Evolutionary conservation across 1,140 invertebrate genomes (phyloP), one percentile per base, ranked within the genome.

Genomic region (Calosoma granatense): DNA sequence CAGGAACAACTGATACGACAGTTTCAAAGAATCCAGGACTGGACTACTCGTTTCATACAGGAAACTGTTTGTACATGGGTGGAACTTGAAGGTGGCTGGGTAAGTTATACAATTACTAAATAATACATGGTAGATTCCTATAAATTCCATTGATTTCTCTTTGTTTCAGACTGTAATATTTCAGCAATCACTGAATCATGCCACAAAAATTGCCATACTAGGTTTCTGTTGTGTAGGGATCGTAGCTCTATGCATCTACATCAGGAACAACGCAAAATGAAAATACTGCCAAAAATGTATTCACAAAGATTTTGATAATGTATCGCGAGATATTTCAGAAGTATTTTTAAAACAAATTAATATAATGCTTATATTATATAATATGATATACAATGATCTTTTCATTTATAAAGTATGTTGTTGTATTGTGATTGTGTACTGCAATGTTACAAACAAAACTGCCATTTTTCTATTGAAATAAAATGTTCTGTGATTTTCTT

Each of bases 61-160:
- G 54, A 55, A 19, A 55, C 15, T 20, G 22, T 55, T 55, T 39
- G 22, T 12, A 6, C n/a, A 9, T 55, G 54, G 54, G 36, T 55
- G 1, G n/a, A 39, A 36, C 14, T 11, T 2, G 26, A 36, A 17
- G 54, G 54, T 4, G 54, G 54, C n/a, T 55, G 54, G 54, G 54
- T 55, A 41, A 36, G 22, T 55, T 23, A 1, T 36, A 17, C 2
- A 17, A 39, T 20, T 54, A 12, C 20, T 11, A 11, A 51, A 14
- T 51, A 51, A 14, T 14, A 14, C 17, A 11, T 11, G 17, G 6
- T 51, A 51, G 9, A 51, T 51, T 51, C 17, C 6, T 11, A 11
- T 11, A 36, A 36, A n/a, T 36, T 9, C 6, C 30, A n/a, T 36
- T n/a, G 30, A 9, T 9, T 36, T 41, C 1, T 41, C 1, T 41